Base-by-base conservation (phyloP, 2,888 invertebrate genomes). In the Cheiracanthium punctorium region DNA sequence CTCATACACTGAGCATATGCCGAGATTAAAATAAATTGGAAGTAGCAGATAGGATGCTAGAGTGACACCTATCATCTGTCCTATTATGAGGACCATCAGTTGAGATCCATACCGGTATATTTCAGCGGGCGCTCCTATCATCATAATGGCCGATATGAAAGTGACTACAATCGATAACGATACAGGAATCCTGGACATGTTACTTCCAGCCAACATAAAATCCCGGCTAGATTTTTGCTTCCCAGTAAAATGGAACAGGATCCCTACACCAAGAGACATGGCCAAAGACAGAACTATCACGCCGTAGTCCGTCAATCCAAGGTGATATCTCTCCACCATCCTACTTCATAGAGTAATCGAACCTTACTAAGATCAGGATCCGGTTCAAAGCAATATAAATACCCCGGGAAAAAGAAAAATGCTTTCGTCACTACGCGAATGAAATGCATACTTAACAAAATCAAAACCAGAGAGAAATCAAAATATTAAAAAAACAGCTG, bases 11-110 rank as follows among this genome's bases (percentile, higher is more conserved):
- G 72, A 67, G 1, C 65, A 65, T 24, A 73, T 58, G 1, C 64
- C 32, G 10, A 52, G 48, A 12, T 72, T 30, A 30, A 80, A 80
- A 33, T 73, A 80, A 5, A 73, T 58, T n/a, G 73, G 80, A 0
- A 73, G 12, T 14, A 80, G 33, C 10, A 80, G 17, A 30, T 48
- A 29, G n/a, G 67, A 43, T 0, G 80, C 65, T 7, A 67, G 5
- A 28, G 67, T 4, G 14, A 65, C 24, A 14, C 67, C 48, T 14
- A 48, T 14, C 5, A 12, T 24, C 8, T 14, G 17, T 10, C 58
- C 32, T 43, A 80, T 0, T 12, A 14, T 30, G 12, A 41, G 20
- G 0, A 48, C 10, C 10, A 65, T 28, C 30, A 64, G n/a, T 17
- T 30, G 41, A 10, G 73, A 20, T 24, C 73, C 73, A 48, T 43